Base-by-base conservation (phyloP, 2,888 invertebrate species). In the Cerastis leucographa region DNA sequence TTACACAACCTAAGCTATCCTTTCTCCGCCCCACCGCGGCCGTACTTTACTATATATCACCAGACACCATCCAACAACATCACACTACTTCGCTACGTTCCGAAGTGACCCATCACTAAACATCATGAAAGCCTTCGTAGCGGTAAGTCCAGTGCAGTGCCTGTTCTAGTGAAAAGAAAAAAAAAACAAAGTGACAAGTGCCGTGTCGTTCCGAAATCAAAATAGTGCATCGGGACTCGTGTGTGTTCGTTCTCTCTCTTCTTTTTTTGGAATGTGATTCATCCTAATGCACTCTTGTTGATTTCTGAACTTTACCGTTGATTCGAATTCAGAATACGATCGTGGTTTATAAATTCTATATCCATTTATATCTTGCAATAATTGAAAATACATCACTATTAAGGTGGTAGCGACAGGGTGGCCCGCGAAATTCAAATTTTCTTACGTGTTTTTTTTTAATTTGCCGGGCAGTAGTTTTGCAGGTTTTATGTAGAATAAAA, bases 71-170 rank as follows among this genome's bases (percentile, higher is more conserved):
- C 93, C 92, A 88, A 83, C 90, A 89, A 81, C 94, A 94, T 92
- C 96, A 96, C 95, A 96, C 91, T 93, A 94, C 95, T 94, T 94
- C 95, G 92, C 93, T 88, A 92, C 92, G 92, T 94, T 91, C 95
- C 94, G 93, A 92, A 94, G 95, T 96, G 95, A 95, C 95, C 95
- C 94, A 94, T 93, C 94, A 94, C 93, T 93, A 95, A 93, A 91
- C 96, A 96, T 83, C 95, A 96, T 96, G 96, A 96, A 94, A 94
- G 94, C 96, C 95, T 96, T 96, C 95, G 95, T 95, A 94, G 96
- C 96, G 96, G 96, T 96, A 96, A 96, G 96, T 96, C 90, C 87
- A 94, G 95, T 94, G 94, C 85, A 85, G 91, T 93, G 93, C 85
- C 85, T 86, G 93, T 92, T 92, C 78, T 86, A 90, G 92, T 92